Base-by-base conservation (phyloP, 1,140 invertebrate genomes). In the Daktulosphaira vitifoliae region DNA sequence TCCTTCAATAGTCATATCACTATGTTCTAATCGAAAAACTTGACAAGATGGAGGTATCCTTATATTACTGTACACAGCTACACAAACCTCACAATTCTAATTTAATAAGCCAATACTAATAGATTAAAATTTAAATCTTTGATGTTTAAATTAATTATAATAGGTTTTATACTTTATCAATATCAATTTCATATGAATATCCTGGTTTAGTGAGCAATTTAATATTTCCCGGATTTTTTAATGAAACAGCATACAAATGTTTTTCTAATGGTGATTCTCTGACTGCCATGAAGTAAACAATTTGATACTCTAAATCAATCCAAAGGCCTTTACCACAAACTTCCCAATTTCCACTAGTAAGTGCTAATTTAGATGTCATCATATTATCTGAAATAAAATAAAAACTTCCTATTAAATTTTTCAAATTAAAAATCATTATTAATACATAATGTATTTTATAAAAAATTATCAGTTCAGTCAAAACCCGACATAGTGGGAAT, bases 31-130 rank as follows among this genome's bases (percentile, higher is more conserved):
- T 69, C 82, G 77, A 72, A 88, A 92, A 65, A 93, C 86, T 74
- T 87, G 83, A 71, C 90, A 92, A 22, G 82, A 82, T 0, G 90
- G 90, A 50, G 85, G 76, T n/a, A 81, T 84, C 72, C 85, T 83
- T 62, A 92, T 88, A 73, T 87, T 94, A 69, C 91, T 96, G 69
- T 90, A 92, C 38, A 93, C 90, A 59, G 88, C 85, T 5, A 96
- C 86, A 73, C 92, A 86, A 72, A 91, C 81, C 20, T 82, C 83
- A 74, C 89, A 92, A 68, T 91, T 85, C 85, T 85, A 72, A 15
- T 73, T 74, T 3, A 38, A 38, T 8, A 67, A 54, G 16, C n/a
- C n/a, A n/a, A n/a, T n/a, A n/a, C n/a, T n/a, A n/a, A n/a, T n/a
- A n/a, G n/a, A n/a, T n/a, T n/a, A n/a, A 51, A 38, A 64, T 8